Evolutionary conservation across 2,888 invertebrate species (phyloP).

Genomic region (Copidosoma aretas): DNA sequence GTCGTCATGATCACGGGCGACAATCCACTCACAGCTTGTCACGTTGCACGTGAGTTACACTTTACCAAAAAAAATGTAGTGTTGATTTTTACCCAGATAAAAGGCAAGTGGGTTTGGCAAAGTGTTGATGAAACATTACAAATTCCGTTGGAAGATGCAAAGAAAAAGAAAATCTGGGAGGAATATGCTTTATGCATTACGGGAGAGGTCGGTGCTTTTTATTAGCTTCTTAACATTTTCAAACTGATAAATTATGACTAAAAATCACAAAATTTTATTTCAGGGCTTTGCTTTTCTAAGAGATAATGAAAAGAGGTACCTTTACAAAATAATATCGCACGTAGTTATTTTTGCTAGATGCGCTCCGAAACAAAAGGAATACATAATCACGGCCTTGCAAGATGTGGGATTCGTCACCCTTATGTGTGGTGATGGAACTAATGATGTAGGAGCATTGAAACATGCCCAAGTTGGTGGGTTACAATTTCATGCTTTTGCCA

Average conservation of each 20-base stretch:
- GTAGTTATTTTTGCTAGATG: constrained; percentile 95
- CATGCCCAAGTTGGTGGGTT: constrained; percentile 88
- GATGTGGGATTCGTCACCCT: constrained; percentile 86
- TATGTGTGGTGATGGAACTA: constrained; percentile 99
- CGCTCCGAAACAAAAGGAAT: constrained; percentile 98
- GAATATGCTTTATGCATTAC: constrained; percentile 93
- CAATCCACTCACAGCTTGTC: constrained; percentile 98
- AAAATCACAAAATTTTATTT: background rate
- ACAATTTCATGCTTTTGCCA: background rate
- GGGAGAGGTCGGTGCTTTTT: constrained; percentile 72
- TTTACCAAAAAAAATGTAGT: constrained; percentile 79
- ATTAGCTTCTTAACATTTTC: background rate
- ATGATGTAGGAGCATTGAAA: constrained; percentile 98
- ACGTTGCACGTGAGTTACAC: constrained; percentile 92
- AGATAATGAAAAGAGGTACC: constrained; percentile 69
- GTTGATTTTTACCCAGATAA: constrained; percentile 69
- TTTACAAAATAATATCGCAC: constrained; percentile 79
- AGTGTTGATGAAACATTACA: constrained; percentile 73
- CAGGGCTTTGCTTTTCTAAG: constrained; percentile 75
- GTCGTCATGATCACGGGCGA: constrained; percentile 99
- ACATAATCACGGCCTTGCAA: constrained; percentile 88
- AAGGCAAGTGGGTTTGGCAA: constrained; percentile 75
- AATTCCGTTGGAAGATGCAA: constrained; percentile 64
- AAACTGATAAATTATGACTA: background rate
- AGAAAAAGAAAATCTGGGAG: constrained; percentile 69